A percentile compares a stretch with the other conserved stretches of the same genome.
phyloP scores from a whole-genome alignment of 2,797 vertebrate species.

The Rhynchonycteris naso region DNA sequence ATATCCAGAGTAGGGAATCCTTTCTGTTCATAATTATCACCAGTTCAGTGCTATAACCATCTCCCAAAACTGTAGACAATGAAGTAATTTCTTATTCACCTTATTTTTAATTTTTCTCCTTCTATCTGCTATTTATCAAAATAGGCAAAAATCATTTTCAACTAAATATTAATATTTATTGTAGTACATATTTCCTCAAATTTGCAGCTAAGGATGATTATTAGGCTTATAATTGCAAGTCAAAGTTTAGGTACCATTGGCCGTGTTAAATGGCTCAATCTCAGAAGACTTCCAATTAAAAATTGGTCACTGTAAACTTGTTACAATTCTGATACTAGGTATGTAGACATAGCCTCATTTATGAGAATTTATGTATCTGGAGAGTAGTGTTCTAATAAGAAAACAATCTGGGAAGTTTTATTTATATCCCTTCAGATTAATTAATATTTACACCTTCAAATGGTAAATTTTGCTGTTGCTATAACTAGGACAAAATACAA shows the following conservation, averaged over 20 bases:
- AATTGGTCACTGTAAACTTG: not conserved
- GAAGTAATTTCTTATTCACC: not conserved
- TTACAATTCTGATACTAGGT: not conserved
- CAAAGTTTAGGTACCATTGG: not conserved
- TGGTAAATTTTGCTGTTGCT: conserved; percentile 40
- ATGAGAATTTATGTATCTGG: not conserved
- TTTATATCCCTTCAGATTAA: conserved; percentile 43
- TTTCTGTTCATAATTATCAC: not conserved
- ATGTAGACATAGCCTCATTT: not conserved
- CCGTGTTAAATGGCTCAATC: not conserved
- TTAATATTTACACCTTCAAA: not conserved
- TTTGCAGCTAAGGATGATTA: not conserved
- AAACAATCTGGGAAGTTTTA: conserved; percentile 1
- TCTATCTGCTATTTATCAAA: conserved; percentile 8
- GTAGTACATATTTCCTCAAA: not conserved
- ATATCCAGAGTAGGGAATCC: not conserved
- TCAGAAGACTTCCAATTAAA: not conserved
- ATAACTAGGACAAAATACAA: conserved; percentile 38
- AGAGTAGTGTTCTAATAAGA: not conserved
- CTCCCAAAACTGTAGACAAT: not conserved
- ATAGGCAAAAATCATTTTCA: conserved; percentile 20
- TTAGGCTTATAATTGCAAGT: not conserved
- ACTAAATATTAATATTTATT: not conserved
- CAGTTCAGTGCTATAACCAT: not conserved
- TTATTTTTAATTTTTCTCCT: not conserved